Evolutionary conservation across 2,888 invertebrate genomes (phyloP).

Genomic region (Brachylomia viminalis): DNA sequence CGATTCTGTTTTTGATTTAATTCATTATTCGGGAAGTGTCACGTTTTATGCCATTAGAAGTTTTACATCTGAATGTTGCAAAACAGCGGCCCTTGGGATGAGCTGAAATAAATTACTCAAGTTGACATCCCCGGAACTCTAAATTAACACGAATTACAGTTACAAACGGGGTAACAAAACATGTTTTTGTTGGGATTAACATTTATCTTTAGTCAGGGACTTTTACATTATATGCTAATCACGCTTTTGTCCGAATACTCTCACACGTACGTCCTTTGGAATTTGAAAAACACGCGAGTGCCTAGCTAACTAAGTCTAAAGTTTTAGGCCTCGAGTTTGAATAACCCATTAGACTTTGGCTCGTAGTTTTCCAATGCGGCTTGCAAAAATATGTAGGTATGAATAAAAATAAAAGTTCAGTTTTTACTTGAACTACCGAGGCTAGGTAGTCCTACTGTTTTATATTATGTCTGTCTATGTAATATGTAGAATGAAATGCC

Average conservation of each 20-base stretch:
- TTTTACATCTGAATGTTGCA: constrained; percentile 57
- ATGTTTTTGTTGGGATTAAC: constrained; percentile 56
- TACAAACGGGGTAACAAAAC: constrained; percentile 55
- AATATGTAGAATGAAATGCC: background rate
- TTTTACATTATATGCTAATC: constrained; percentile 46
- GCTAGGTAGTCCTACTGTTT: background rate
- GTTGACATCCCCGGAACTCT: constrained; percentile 51
- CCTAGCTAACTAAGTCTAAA: constrained; percentile 2
- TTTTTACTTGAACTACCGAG: constrained; percentile 12
- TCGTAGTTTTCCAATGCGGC: constrained; percentile 27
- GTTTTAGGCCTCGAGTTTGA: constrained; percentile 39
- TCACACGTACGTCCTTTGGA: constrained; percentile 33
- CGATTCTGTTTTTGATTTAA: constrained; percentile 44
- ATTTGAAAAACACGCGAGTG: constrained; percentile 34
- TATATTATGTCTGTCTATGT: background rate
- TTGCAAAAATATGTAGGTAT: constrained; percentile 22
- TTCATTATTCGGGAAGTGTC: constrained; percentile 49
- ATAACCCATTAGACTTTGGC: constrained; percentile 26
- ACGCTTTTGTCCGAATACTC: constrained; percentile 32
- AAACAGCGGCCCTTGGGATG: constrained; percentile 56
- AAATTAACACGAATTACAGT: constrained; percentile 57
- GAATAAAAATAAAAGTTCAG: background rate
- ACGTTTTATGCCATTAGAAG: constrained; percentile 51
- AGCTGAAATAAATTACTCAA: constrained; percentile 61
- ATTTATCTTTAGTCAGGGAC: constrained; percentile 50